Evolutionary conservation across 2,797 vertebrate genomes (phyloP).

Genomic region (Intellagama lesueurii): DNA sequence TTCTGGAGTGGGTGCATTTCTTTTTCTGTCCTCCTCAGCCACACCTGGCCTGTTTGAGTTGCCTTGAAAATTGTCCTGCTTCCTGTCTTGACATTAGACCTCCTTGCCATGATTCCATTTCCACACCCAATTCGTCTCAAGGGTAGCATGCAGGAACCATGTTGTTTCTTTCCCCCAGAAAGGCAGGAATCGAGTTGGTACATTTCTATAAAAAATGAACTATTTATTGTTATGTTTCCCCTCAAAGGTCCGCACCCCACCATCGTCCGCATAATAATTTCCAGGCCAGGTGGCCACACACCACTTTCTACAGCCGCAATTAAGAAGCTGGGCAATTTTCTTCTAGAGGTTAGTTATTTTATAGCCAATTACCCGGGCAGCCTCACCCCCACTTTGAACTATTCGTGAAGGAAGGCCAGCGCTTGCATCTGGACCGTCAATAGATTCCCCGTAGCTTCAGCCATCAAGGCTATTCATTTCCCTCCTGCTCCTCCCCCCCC

Average conservation of each 20-base stretch:
- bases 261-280: conserved; percentile 65
- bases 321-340: conserved; percentile 81
- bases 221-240: conserved; percentile 67
- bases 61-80: neutral
- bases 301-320: conserved; percentile 76
- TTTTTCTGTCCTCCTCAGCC: neutral
- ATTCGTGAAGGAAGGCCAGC: conserved; percentile 78
- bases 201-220: conserved; percentile 25
- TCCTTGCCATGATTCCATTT: conserved; percentile 14
- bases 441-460: conserved; percentile 84
- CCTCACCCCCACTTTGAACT: conserved; percentile 82
- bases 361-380: conserved; percentile 83
- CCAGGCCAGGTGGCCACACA: conserved; percentile 80
- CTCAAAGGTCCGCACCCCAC: conserved; percentile 60
- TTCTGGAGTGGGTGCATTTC: neutral
- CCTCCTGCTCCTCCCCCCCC: conserved; percentile 38
- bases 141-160: neutral
- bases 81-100: neutral
- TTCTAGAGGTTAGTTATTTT: conserved; percentile 84
- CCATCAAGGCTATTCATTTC: conserved; percentile 83
- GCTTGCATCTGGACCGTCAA: conserved; percentile 83
- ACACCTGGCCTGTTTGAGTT: neutral
- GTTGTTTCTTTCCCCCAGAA: conserved; percentile 3
- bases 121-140: neutral
- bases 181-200: conserved; percentile 44